Conservation (phyloP, 2,888 invertebrate species). For the Phortica magna region DNA sequence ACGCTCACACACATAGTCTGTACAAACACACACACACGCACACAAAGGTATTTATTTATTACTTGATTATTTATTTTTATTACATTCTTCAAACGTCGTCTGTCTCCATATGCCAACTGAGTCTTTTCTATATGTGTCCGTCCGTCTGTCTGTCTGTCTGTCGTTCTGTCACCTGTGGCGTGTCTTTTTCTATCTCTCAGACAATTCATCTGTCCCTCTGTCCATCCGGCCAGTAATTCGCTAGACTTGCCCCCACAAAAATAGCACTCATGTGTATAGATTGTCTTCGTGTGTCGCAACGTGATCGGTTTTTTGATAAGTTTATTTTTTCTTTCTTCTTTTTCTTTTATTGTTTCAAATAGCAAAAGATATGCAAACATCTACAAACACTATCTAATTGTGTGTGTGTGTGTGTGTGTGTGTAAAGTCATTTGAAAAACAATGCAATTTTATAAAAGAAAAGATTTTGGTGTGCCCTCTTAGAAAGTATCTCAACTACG, state of each 20-base stretch:
- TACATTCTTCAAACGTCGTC: not conserved
- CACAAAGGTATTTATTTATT: constrained; percentile 18
- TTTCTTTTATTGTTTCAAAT: too few relatives aligned
- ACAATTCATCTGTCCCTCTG: not conserved
- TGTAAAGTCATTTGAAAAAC: not conserved
- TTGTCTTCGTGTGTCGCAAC: not conserved
- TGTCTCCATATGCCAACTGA: not conserved
- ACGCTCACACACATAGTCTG: not conserved
- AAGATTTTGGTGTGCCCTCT: too few relatives aligned
- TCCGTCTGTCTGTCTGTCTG: not conserved
- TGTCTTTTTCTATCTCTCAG: too few relatives aligned
- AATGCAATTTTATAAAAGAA: too few relatives aligned
- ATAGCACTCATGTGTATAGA: not conserved
- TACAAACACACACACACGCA: not conserved
- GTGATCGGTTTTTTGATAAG: not conserved
- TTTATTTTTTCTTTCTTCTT: not conserved
- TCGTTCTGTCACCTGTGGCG: too few relatives aligned
- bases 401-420: not conserved
- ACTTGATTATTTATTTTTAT: constrained; percentile 23
- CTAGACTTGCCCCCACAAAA: not conserved
- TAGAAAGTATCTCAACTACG: too few relatives aligned
- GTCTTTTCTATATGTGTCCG: not conserved
- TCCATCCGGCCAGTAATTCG: not conserved
- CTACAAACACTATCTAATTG: not conserved
- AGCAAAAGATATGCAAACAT: not conserved